Percentiles rank a stretch among this genome's conserved stretches.
Conservation (phyloP, 2,113 vertebrate genomes). For the Nycticorax nycticorax region DNA sequence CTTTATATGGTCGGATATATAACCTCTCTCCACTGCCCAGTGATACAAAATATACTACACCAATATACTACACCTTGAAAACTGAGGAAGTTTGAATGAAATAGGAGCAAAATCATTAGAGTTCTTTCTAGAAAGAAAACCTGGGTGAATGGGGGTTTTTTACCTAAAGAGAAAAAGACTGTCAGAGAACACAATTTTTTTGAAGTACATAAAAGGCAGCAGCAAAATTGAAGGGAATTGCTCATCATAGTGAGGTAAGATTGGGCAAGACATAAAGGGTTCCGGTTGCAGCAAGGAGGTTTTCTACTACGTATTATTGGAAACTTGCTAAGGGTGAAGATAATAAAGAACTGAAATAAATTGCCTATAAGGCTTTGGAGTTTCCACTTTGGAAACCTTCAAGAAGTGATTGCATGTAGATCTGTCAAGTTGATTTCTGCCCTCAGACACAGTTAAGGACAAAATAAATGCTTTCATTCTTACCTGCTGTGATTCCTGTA, state of each 20-base stretch:
- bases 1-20: not conserved
- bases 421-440: not conserved
- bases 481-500: not conserved
- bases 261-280: not conserved
- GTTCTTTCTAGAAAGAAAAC: not conserved
- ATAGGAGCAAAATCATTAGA: not conserved
- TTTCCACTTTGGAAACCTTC: not conserved
- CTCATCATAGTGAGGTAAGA: not conserved
- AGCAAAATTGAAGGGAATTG: not conserved
- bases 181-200: not conserved
- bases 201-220: not conserved
- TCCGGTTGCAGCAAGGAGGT: not conserved
- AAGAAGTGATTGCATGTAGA: not conserved
- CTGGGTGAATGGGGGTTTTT: not conserved
- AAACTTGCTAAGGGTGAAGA: not conserved
- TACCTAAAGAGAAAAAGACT: not conserved
- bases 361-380: not conserved
- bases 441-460: not conserved
- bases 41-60: not conserved
- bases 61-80: not conserved
- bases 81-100: not conserved
- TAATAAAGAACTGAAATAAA: not conserved
- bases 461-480: not conserved
- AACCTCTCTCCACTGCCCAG: not conserved
- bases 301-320: not conserved